Conservation (phyloP, 2,113 vertebrate species). For the Delphinus delphis region DNA sequence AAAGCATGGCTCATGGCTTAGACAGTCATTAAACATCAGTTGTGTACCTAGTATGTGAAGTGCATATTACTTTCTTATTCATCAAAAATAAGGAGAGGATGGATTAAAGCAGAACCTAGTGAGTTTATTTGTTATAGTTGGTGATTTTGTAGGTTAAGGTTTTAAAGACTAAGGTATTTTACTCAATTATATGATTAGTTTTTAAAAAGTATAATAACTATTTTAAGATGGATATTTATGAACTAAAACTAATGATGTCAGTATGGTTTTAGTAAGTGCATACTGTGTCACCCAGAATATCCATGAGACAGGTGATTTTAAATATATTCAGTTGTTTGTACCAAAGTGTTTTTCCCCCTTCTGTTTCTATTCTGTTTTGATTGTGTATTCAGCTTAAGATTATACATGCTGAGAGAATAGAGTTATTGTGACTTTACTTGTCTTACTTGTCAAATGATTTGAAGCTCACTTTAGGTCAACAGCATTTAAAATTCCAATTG, state of each 20-base stretch:
- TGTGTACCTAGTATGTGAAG: background rate
- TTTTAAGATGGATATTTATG: background rate
- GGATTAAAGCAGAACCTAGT: background rate
- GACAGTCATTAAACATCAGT: background rate
- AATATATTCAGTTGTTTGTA: background rate
- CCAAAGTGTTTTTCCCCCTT: background rate
- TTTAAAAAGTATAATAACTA: background rate
- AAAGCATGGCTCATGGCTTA: background rate
- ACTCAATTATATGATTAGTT: background rate
- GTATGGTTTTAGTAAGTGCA: background rate
- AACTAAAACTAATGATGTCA: background rate
- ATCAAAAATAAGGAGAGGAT: background rate
- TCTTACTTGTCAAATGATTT: slow-evolving; percentile 54
- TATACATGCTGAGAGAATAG: background rate
- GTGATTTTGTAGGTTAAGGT: background rate
- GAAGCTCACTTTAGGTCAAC: slow-evolving; percentile 11
- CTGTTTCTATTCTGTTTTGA: background rate
- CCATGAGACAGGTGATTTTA: background rate
- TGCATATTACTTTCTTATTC: background rate
- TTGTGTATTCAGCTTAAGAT: slow-evolving; percentile 28
- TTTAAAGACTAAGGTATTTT: slow-evolving; percentile 16
- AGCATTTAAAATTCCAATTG: slow-evolving; percentile 51
- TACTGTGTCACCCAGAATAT: background rate
- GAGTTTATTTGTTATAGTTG: background rate
- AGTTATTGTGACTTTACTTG: slow-evolving; percentile 22